Conservation (phyloP, 1,140 invertebrate genomes). For the Leptopilina clavipes region DNA sequence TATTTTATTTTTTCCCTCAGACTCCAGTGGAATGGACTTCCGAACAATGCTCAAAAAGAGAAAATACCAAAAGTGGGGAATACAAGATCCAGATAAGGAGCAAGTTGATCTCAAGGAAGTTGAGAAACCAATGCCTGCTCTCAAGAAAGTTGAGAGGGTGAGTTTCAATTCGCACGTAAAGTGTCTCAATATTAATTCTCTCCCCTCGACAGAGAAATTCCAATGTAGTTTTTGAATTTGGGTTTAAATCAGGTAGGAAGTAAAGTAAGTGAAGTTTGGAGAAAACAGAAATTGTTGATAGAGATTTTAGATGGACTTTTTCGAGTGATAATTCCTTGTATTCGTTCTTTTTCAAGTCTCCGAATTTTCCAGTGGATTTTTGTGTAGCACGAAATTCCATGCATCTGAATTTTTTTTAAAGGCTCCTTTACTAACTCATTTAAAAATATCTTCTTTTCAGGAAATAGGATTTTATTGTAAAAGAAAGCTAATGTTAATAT, state of each 20-base stretch:
- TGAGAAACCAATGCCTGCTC: constrained; percentile 87
- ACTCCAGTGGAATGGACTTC: constrained; percentile 90
- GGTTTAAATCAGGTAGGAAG: constrained; percentile 5
- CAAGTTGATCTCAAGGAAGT: constrained; percentile 95
- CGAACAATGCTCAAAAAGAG: constrained; percentile 97
- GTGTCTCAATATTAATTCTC: not conserved
- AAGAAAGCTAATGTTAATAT: too few species aligned
- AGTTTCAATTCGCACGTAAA: constrained; percentile 55
- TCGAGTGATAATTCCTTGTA: not conserved
- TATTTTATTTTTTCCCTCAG: too few species aligned
- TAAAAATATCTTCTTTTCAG: constrained; percentile 11
- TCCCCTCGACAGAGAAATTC: not conserved
- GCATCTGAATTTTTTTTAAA: not conserved
- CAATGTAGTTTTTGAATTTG: constrained; percentile 3
- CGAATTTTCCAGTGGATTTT: constrained; percentile 9
- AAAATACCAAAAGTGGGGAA: constrained; percentile 95
- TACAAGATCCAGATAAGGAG: constrained; percentile 91
- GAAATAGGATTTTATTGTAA: not conserved
- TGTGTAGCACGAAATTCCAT: not conserved
- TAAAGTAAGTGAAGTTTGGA: constrained; percentile 10
- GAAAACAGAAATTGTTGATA: not conserved
- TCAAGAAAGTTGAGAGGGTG: constrained; percentile 96
- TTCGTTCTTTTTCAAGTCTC: not conserved
- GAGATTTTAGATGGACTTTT: not conserved
- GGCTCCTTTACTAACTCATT: not conserved